phyloP scores from a whole-genome alignment of 2,888 invertebrate species.

The Chrysopilus asiliformis region DNA sequence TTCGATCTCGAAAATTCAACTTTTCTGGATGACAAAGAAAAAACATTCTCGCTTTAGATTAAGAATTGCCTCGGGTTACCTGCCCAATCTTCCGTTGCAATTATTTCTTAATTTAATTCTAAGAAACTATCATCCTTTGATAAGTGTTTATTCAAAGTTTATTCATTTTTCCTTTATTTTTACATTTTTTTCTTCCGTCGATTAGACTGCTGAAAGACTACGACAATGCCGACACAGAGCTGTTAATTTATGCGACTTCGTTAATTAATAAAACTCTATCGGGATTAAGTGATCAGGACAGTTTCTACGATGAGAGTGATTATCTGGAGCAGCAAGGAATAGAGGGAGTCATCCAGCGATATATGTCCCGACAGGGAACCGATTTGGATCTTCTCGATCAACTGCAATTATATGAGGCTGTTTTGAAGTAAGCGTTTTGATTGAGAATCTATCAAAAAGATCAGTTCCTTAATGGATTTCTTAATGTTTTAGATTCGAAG shows the following conservation, averaged over 20 bases:
- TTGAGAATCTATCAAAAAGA: too few species aligned
- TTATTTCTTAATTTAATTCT: too few species aligned
- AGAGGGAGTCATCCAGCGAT: constrained; percentile 71
- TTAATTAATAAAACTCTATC: constrained; percentile 90
- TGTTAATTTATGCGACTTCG: constrained; percentile 90
- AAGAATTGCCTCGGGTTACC: too few species aligned
- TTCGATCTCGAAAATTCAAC: too few species aligned
- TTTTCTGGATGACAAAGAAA: too few species aligned
- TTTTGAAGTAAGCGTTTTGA: constrained; percentile 71
- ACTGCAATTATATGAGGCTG: constrained; percentile 90
- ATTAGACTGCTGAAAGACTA: constrained; percentile 80
- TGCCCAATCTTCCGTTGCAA: too few species aligned
- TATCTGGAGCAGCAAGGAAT: constrained; percentile 88
- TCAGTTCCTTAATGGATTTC: constrained; percentile 1
- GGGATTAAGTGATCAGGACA: constrained; percentile 87
- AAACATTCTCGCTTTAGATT: too few species aligned
- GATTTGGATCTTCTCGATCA: constrained; percentile 87
- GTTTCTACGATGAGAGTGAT: constrained; percentile 96
- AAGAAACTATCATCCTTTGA: too few species aligned
- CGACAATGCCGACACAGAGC: constrained; percentile 91
- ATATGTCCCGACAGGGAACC: constrained; percentile 84
- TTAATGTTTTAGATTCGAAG: constrained; percentile 33
- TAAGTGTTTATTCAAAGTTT: too few species aligned
- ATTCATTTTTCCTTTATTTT: too few species aligned
- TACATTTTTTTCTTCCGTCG: not conserved